Evolutionary conservation across 37 sponge, comb jelly and placozoan genomes (phyloP), one percentile per base, ranked within the genome.

Genomic region (Diacarnus erythraeanus): DNA sequence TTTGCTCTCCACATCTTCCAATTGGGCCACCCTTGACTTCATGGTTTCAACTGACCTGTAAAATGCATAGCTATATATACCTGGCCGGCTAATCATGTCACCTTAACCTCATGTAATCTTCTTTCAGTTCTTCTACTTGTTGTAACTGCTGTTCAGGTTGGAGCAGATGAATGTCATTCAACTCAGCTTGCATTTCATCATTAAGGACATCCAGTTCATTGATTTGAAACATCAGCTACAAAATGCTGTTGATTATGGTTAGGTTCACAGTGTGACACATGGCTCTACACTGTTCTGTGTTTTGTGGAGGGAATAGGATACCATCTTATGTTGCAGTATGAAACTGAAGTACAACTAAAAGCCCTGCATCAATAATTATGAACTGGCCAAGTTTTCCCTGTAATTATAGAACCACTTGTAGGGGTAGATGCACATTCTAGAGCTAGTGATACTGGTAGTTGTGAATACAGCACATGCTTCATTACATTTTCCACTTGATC

Each of bases 1-100:
- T 10, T 76, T 42, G 25, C 76, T 75, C 63, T 69, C 75, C 27
- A 75, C 82, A 15, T 12, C 38, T 22, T 80, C 87, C 47, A 81
- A 44, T 60, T 76, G 66, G 18, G 76, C 6, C 25, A 87, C 3
- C 27, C 87, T 42, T 59, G 69, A 38, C 63, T 38, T 75, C 61
- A 68, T 6, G 40, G 30, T 64, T 60, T 73, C 64, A 42, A 73
- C 64, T 37, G 64, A 74, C 82, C 74, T 82, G 42, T 9, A 27
- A 26, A n/a, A 2, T 2, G 2, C n/a, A 30, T 18, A 65, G 1
- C 29, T 18, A 31, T 6, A 26, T 60, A 26, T 6, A 25, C 51
- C 12, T 15, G 12, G 6, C 6, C 6, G 12, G 12, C 12, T 6
- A 47, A 47, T 47, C 12, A 47, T n/a, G n/a, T n/a, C n/a, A 47